Conservation (phyloP, 2,113 vertebrate species). For the Mus pahari region DNA sequence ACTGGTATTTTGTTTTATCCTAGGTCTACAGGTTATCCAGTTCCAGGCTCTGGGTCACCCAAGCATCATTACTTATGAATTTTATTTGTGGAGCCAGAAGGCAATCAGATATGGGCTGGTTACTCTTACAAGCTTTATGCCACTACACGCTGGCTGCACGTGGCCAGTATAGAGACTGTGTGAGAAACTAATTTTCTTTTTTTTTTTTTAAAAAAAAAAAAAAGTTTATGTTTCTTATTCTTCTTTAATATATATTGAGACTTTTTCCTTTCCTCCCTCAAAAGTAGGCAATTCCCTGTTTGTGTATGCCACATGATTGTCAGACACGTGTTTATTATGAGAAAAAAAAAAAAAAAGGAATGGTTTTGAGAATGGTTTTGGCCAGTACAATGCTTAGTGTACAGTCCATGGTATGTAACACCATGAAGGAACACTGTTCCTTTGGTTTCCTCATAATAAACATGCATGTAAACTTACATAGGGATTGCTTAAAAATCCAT, state of each 20-base stretch:
- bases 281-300: neutral
- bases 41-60: neutral
- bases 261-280: neutral
- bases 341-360: neutral
- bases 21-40: neutral
- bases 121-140: too few species aligned
- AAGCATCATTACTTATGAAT: too few species aligned
- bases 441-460: neutral
- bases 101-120: too few species aligned
- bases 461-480: neutral
- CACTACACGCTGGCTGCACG: neutral
- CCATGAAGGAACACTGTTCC: too few species aligned
- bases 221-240: conserved; percentile 7
- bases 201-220: neutral
- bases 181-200: conserved; percentile 40
- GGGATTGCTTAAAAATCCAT: neutral
- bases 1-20: neutral
- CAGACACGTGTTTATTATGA: neutral
- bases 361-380: neutral
- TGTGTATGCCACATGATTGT: neutral
- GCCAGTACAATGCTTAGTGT: neutral
- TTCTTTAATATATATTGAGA: neutral
- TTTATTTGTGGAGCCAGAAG: neutral
- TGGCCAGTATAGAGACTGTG: conserved; percentile 15
- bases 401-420: too few species aligned